Base-by-base conservation (phyloP, 1,140 invertebrate species). In the Brachionus calyciflorus region DNA sequence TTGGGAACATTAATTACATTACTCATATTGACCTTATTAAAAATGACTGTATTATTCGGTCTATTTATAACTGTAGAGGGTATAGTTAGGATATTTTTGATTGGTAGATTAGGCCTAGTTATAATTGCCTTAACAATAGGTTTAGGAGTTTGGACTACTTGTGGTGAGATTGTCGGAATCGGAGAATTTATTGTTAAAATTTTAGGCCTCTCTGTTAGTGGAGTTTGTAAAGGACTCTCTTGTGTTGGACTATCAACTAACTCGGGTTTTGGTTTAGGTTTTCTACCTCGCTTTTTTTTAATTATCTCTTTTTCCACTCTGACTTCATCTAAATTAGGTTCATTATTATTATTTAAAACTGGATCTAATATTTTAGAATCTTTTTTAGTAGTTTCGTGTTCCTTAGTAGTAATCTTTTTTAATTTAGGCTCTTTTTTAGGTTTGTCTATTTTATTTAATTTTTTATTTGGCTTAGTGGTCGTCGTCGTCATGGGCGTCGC, bases 1-100 rank as follows among this genome's bases (percentile, higher is more conserved):
- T n/a, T 30, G 19, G 55, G 55, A 17, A 60, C 55, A 17, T 60
- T 60, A 37, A 60, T 60, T 19, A 60, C 55, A 60, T 60, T 60
- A n/a, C 24, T 44, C 3, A 19, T 65, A 2, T 65, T 65, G 37
- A 65, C 37, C 44, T 46, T 46, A 3, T 4, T 46, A 3, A 65
- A 44, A 24, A 65, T 44, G 0, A 21, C 17, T 14, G 21, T 37
- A 40, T 28, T 65, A 1, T 24, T 44, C 28, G 60, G 9, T 65
- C 60, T 9, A 24, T 65, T 41, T 37, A 65, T 37, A 3, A 37
- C 24, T n/a, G 55, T 60, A 3, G 60, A 21, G 9, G 60, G 60
- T n/a, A 65, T 65, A 21, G 40, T 65, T 10, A 65, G 44, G 3
- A 65, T 26, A 41, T 41, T 65, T 24, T 65, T 65, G 10, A 65